phyloP scores from a whole-genome alignment of 1,140 invertebrate species.

The Manduca sexta region DNA sequence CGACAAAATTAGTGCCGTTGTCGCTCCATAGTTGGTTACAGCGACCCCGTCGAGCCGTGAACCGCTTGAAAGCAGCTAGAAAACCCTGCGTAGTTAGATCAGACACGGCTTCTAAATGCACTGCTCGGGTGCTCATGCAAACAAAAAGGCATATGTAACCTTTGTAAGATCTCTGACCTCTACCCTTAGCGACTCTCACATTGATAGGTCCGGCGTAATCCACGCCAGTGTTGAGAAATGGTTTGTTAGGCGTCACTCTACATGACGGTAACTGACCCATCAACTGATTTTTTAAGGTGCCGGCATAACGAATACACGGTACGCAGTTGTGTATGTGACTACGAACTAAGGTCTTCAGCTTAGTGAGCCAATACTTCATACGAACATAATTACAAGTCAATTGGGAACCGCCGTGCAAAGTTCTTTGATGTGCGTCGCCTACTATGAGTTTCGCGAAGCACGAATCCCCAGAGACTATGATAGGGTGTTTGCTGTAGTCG shows the following conservation, averaged over 20 bases:
- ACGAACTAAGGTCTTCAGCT: not conserved
- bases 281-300: not conserved
- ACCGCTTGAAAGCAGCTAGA: slow-evolving; percentile 8
- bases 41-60: slow-evolving; percentile 5
- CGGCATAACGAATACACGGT: slow-evolving; percentile 3
- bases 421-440: slow-evolving; percentile 5
- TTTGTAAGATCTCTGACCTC: slow-evolving; percentile 2
- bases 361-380: slow-evolving; percentile 2
- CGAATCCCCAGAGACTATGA: slow-evolving; percentile 1
- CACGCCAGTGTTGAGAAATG: slow-evolving; percentile 2
- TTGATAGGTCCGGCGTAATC: slow-evolving; percentile 10
- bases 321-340: slow-evolving; percentile 1
- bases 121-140: slow-evolving; percentile 5
- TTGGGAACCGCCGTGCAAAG: slow-evolving; percentile 6
- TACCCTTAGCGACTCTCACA: slow-evolving; percentile 3
- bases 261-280: not conserved
- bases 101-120: slow-evolving; percentile 4
- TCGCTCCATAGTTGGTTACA: slow-evolving; percentile 10
- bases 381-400: slow-evolving; percentile 3
- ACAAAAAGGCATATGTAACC: slow-evolving; percentile 7
- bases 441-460: slow-evolving; percentile 3
- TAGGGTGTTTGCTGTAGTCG: slow-evolving; percentile 4
- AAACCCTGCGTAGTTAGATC: slow-evolving; percentile 6
- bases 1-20: slow-evolving; percentile 9
- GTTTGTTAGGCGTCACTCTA: slow-evolving; percentile 2